These are phyloP conservation scores for Aspidapion aeneum DNA, from an alignment of 2,888 invertebrate genomes.

Conservation along the genomic window DNA sequence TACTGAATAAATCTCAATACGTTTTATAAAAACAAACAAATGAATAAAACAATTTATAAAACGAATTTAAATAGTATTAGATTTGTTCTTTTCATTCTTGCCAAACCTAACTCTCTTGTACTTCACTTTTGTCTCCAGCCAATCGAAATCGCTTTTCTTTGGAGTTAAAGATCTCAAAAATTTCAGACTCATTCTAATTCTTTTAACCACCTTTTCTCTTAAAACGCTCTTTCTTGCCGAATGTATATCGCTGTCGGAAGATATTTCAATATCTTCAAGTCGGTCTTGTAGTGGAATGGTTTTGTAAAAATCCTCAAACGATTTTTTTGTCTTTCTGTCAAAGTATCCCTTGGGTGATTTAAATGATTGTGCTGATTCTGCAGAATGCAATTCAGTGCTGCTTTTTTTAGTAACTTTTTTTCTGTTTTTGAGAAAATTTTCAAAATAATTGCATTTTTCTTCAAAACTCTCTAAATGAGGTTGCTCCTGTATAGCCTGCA, in stretches of 20 bases:
- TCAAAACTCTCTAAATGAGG: background rate
- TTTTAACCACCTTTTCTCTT: constrained; percentile 6
- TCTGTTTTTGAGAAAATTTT: background rate
- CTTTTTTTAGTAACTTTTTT: background rate
- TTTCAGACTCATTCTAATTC: constrained; percentile 13
- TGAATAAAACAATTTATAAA: too few relatives aligned
- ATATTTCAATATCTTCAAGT: background rate
- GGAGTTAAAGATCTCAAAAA: constrained; percentile 15
- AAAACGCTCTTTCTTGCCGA: background rate
- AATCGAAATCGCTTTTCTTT: constrained; percentile 10
- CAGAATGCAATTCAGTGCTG: background rate
- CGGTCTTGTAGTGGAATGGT: background rate
- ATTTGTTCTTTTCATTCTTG: background rate
- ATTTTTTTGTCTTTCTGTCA: background rate
- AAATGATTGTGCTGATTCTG: background rate
- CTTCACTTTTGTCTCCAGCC: constrained; percentile 8
- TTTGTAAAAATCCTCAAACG: background rate
- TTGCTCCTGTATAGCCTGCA: background rate
- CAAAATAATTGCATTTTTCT: background rate
- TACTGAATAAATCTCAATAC: too few relatives aligned
- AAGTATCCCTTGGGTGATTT: background rate
- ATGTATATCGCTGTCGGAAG: background rate
- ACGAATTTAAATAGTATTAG: constrained; percentile 8
- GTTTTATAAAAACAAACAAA: too few relatives aligned
- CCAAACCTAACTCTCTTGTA: constrained; percentile 6